phyloP scores from a whole-genome alignment of 2,113 vertebrate genomes.

The Polypterus bichir region DNA sequence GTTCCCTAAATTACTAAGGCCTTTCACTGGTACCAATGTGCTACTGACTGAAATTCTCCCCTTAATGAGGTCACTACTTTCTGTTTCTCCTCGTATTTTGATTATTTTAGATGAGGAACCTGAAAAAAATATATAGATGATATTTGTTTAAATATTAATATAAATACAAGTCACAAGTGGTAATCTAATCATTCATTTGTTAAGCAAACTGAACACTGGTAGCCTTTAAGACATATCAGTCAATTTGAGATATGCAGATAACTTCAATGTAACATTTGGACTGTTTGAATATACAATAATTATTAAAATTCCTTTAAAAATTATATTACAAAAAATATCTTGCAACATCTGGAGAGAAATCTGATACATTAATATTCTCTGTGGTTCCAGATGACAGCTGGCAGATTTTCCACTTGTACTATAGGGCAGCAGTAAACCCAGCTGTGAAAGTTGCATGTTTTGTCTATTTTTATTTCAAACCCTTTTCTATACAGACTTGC shows the following conservation, averaged over 20 bases:
- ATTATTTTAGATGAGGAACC: slow-evolving; percentile 69
- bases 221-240: too few species aligned
- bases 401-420: slow-evolving; percentile 40
- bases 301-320: not conserved
- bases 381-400: slow-evolving; percentile 48
- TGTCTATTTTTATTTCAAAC: too few species aligned
- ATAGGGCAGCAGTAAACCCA: slow-evolving; percentile 32
- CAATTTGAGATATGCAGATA: too few species aligned
- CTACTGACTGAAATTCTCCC: slow-evolving; percentile 51
- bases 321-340: not conserved
- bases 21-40: slow-evolving; percentile 73
- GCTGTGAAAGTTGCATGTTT: slow-evolving; percentile 32
- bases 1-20: slow-evolving; percentile 90
- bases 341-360: too few species aligned
- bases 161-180: too few species aligned
- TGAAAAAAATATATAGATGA: slow-evolving; percentile 32
- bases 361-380: slow-evolving; percentile 30
- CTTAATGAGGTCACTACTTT: slow-evolving; percentile 53
- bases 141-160: not conserved
- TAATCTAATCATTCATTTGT: too few species aligned
- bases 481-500: too few species aligned
- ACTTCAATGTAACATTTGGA: too few species aligned
- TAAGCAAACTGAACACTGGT: too few species aligned
- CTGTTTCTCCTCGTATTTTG: slow-evolving; percentile 66
- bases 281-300: too few species aligned